phyloP scores from a whole-genome alignment of 1,140 invertebrate genomes.

The Bombus pascuorum region DNA sequence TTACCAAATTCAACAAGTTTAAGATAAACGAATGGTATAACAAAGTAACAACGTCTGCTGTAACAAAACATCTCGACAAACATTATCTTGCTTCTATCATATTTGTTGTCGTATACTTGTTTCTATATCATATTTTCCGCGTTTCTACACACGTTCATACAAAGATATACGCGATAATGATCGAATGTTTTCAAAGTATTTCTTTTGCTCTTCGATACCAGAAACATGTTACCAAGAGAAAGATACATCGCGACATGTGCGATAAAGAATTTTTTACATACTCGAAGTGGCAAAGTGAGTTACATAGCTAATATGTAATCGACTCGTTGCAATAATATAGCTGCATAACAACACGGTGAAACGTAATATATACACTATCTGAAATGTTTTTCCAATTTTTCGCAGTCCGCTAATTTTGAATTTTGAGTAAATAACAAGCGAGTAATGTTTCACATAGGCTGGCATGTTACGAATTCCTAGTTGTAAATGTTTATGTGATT shows the following conservation, averaged over 20 bases:
- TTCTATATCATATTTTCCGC: no score
- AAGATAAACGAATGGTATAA: background rate
- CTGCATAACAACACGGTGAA: background rate
- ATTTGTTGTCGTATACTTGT: no score
- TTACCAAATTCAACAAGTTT: background rate
- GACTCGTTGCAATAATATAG: background rate
- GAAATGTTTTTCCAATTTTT: background rate
- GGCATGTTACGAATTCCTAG: background rate
- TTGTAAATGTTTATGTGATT: slow-evolving; percentile 11
- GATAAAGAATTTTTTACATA: background rate
- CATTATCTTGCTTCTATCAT: no score
- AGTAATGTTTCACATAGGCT: background rate
- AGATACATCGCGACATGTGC: no score
- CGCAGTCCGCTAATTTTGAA: background rate
- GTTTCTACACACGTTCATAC: no score
- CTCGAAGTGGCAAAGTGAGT: background rate
- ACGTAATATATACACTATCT: background rate
- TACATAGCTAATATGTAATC: background rate
- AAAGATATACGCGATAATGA: no score
- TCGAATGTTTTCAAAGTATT: no score
- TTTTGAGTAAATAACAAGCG: background rate
- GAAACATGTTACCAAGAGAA: no score
- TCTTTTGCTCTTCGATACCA: no score
- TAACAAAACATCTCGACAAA: no score
- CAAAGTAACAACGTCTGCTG: no score